phyloP scores from a whole-genome alignment of 1,140 invertebrate genomes.

The Aphelenchoides besseyi region DNA sequence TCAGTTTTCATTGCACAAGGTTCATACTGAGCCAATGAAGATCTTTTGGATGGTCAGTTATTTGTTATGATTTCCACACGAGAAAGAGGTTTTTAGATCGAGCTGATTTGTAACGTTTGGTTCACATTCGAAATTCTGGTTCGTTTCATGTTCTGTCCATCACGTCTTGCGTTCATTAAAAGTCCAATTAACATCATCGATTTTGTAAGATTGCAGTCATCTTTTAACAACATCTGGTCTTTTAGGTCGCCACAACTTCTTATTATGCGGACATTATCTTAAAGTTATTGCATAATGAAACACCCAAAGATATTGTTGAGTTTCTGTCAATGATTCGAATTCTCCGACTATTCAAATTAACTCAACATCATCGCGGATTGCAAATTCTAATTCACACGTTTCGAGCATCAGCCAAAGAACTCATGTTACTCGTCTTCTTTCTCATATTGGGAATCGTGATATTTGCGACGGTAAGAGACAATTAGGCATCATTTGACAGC shows the following conservation, averaged over 20 bases:
- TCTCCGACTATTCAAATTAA: slow-evolving; percentile 94
- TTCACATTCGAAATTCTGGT: slow-evolving; percentile 87
- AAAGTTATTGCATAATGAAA: slow-evolving; percentile 37
- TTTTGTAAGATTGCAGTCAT: slow-evolving; percentile 78
- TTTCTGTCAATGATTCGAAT: slow-evolving; percentile 99
- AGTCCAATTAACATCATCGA: slow-evolving; percentile 84
- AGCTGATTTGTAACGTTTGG: slow-evolving; percentile 92
- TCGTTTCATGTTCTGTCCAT: slow-evolving; percentile 80
- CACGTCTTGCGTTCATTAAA: slow-evolving; percentile 81
- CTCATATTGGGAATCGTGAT: slow-evolving; percentile 72
- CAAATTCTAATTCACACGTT: slow-evolving; percentile 97
- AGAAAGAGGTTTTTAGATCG: too few species aligned
- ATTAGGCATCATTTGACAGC: too few species aligned
- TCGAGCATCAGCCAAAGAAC: slow-evolving; percentile 53
- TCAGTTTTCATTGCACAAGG: slow-evolving; percentile 18
- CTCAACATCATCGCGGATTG: slow-evolving; percentile 87
- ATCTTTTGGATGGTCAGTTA: slow-evolving; percentile 43
- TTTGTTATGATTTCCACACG: too few species aligned
- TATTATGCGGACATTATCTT: slow-evolving; percentile 45
- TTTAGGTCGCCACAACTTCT: slow-evolving; percentile 21
- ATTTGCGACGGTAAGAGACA: slow-evolving; percentile 90
- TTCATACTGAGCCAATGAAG: slow-evolving; percentile 41
- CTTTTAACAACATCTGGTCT: slow-evolving; percentile 19
- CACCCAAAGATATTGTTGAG: slow-evolving; percentile 65
- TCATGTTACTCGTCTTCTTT: slow-evolving; percentile 72